Evolutionary conservation across 1,140 invertebrate species (phyloP).

Genomic region (Ptiloglossa arizonensis): DNA sequence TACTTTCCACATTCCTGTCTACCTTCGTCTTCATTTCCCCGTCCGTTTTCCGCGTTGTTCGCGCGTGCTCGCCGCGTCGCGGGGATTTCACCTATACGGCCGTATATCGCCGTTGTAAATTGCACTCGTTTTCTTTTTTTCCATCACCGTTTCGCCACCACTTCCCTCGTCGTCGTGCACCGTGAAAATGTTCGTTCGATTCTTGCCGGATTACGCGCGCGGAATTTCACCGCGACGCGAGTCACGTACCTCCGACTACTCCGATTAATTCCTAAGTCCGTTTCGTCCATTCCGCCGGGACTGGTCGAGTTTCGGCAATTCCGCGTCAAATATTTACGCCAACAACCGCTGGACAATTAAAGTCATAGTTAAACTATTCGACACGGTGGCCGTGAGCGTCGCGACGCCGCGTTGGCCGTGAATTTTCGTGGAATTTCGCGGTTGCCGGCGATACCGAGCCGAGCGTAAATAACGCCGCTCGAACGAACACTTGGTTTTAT

Average conservation of each 20-base stretch:
- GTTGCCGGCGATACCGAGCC: background rate
- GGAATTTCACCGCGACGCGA: conserved; percentile 21
- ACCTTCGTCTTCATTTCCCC: background rate
- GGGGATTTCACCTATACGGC: conserved; percentile 46
- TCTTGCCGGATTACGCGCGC: conserved; percentile 47
- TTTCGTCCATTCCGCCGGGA: background rate
- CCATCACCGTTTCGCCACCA: too few relatives aligned
- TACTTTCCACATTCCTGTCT: conserved; percentile 12
- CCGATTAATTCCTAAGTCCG: conserved; percentile 45
- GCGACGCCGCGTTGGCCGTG: background rate
- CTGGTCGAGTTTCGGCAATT: background rate
- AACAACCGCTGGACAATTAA: background rate
- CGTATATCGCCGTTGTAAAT: conserved; percentile 63
- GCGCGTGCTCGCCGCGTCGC: conserved; percentile 36
- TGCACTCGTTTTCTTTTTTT: conserved; percentile 35
- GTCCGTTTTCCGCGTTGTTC: background rate
- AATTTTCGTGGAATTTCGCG: background rate
- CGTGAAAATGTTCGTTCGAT: conserved; percentile 29
- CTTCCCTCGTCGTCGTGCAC: too few relatives aligned
- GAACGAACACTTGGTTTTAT: background rate
- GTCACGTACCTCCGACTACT: background rate
- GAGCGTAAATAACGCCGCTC: background rate
- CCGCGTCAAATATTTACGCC: background rate
- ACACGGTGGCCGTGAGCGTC: too few relatives aligned
- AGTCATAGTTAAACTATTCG: background rate